Evolutionary conservation across 2,888 invertebrate genomes (phyloP).

Genomic region (Anorthoa munda): DNA sequence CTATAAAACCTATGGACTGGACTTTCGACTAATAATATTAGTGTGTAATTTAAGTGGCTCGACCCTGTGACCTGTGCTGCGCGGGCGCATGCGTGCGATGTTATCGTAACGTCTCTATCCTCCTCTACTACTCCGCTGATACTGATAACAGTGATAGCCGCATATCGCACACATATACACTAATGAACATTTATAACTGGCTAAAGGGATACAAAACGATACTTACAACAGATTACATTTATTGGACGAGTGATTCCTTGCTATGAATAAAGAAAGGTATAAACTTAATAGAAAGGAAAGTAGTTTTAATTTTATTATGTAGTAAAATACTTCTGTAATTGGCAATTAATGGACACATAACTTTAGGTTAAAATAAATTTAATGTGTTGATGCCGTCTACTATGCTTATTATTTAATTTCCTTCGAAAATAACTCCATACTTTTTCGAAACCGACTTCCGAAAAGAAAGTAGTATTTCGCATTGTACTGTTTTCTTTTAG

Average conservation of each 20-base stretch:
- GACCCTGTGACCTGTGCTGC: constrained; percentile 48
- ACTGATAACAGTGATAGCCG: constrained; percentile 47
- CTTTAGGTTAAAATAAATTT: neutral
- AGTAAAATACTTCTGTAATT: neutral
- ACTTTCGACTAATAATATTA: constrained; percentile 2
- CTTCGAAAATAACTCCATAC: neutral
- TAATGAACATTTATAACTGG: constrained; percentile 38
- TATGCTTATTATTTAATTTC: neutral
- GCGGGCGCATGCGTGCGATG: constrained; percentile 60
- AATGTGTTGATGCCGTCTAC: neutral
- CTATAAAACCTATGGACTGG: constrained; percentile 5
- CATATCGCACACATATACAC: constrained; percentile 14
- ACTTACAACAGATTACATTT: neutral
- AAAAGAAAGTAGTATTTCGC: no score
- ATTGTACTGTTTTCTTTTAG: no score
- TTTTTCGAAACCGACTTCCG: no score
- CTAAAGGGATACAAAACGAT: constrained; percentile 1
- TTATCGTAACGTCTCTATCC: constrained; percentile 62
- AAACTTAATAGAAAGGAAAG: neutral
- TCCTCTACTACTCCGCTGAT: constrained; percentile 45
- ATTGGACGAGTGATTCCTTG: no score
- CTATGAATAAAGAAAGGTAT: constrained; percentile 8
- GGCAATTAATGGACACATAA: neutral
- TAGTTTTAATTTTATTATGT: neutral
- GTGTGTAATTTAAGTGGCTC: neutral